phyloP scores from a whole-genome alignment of 2,888 invertebrate genomes.

The Scaptodrosophila latifasciaeformis region DNA sequence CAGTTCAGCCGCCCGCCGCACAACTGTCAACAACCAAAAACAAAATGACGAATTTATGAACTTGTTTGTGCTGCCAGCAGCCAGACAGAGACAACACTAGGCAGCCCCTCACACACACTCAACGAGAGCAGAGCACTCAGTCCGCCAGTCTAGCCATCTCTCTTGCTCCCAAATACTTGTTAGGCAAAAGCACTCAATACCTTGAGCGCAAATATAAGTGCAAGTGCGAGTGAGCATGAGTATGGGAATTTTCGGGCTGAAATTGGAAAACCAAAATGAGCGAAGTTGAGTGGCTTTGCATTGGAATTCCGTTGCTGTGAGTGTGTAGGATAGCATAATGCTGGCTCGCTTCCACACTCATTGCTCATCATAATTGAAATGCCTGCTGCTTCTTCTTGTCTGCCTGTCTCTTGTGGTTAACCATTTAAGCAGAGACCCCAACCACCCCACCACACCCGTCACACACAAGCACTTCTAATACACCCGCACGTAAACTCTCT shows the following conservation, averaged over 20 bases:
- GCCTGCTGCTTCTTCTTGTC: constrained; percentile 16
- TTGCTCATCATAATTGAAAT: constrained; percentile 39
- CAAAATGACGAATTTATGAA: constrained; percentile 73
- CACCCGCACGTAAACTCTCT: too few relatives aligned
- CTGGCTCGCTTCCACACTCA: constrained; percentile 38
- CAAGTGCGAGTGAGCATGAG: constrained; percentile 27
- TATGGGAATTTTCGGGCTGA: constrained; percentile 45
- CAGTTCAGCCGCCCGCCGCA: constrained; percentile 30
- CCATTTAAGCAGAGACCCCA: constrained; percentile 19
- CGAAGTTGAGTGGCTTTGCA: constrained; percentile 45
- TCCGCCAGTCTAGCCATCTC: constrained; percentile 33
- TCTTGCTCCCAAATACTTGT: constrained; percentile 19
- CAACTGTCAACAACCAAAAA: constrained; percentile 72
- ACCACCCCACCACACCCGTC: too few relatives aligned
- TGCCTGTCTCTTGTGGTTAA: constrained; percentile 56
- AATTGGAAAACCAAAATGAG: constrained; percentile 55
- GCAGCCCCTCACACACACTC: constrained; percentile 30
- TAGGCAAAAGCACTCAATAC: constrained; percentile 24
- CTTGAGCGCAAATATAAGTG: neutral
- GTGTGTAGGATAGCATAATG: constrained; percentile 19
- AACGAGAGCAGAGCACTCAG: constrained; percentile 17
- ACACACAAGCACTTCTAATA: too few relatives aligned
- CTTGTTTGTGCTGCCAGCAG: constrained; percentile 40
- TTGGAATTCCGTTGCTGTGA: constrained; percentile 31
- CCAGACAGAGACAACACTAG: constrained; percentile 37